A percentile compares a stretch with the other conserved stretches of the same genome.
Conservation (phyloP, 2,113 vertebrate species). For the Sceloporus tristichus region DNA sequence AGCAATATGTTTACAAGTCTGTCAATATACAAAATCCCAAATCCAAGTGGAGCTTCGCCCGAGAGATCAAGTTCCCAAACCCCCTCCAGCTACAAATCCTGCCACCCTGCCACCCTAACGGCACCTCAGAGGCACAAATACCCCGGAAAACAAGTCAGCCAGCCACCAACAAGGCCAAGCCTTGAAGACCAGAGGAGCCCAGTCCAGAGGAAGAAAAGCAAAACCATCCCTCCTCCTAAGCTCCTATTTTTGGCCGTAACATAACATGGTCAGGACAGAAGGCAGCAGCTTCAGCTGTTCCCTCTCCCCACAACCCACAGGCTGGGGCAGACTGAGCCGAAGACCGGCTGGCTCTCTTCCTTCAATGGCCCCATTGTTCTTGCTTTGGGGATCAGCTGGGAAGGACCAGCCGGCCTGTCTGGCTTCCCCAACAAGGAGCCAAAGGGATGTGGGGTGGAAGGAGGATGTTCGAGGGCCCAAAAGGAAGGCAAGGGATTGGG, state of each 20-base stretch:
- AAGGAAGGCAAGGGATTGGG: not conserved
- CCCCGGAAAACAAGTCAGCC: slow-evolving; percentile 32
- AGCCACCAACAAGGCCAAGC: slow-evolving; percentile 43
- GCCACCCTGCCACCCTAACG: not conserved
- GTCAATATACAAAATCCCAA: not conserved
- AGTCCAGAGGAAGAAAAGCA: slow-evolving; percentile 7
- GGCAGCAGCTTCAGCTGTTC: slow-evolving; percentile 72
- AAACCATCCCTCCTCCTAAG: slow-evolving; percentile 28
- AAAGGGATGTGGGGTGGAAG: not conserved
- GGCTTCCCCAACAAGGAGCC: slow-evolving; percentile 63
- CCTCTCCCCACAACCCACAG: slow-evolving; percentile 60
- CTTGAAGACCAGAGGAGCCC: slow-evolving; percentile 37
- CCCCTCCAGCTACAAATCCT: not conserved
- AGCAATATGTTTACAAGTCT: not conserved
- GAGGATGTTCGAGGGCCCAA: not conserved
- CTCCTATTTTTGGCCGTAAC: slow-evolving; percentile 74
- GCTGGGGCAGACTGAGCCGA: slow-evolving; percentile 2
- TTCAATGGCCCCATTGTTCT: slow-evolving; percentile 78
- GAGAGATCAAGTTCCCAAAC: too few relatives aligned
- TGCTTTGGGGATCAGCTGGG: slow-evolving; percentile 46
- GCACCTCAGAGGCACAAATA: slow-evolving; percentile 60
- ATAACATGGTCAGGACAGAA: slow-evolving; percentile 51
- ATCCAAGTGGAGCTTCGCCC: too few relatives aligned
- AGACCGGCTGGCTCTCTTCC: slow-evolving; percentile 54
- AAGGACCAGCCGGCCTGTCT: slow-evolving; percentile 27